phyloP scores from a whole-genome alignment of 2,797 vertebrate genomes.

The Fistularia commersonii region DNA sequence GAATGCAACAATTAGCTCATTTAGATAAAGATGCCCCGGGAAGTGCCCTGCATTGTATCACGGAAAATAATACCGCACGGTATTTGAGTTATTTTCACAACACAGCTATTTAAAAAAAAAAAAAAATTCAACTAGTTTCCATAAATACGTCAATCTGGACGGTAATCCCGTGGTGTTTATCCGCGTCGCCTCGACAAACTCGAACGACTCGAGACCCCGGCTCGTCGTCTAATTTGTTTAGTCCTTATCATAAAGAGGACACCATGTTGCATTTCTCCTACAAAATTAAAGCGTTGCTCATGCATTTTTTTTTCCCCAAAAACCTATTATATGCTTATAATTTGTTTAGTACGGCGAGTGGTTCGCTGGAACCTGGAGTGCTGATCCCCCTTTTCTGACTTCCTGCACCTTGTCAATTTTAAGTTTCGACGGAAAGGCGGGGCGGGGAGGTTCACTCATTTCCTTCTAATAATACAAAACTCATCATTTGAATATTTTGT shows the following conservation, averaged over 20 bases:
- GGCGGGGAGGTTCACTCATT: conserved; percentile 39
- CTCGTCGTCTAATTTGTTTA: conserved; percentile 26
- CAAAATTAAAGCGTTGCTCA: conserved; percentile 6
- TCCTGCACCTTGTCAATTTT: conserved; percentile 27
- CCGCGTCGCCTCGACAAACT: conserved; percentile 11
- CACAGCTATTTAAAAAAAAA: no score
- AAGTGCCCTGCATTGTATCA: no score
- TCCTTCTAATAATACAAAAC: conserved; percentile 38
- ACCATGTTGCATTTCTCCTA: conserved; percentile 6
- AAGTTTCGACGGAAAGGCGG: no score
- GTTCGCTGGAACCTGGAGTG: conserved; percentile 10
- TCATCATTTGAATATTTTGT: conserved; percentile 50
- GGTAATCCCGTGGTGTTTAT: conserved; percentile 15
- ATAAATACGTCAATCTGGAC: background rate
- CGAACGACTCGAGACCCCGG: conserved; percentile 3
- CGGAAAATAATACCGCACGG: no score
- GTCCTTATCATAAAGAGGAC: conserved; percentile 20
- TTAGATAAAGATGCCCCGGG: no score
- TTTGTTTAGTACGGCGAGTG: conserved; percentile 14
- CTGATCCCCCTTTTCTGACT: conserved; percentile 8
- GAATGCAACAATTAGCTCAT: no score
- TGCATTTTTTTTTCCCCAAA: background rate
- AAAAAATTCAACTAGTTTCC: no score
- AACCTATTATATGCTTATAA: conserved; percentile 4
- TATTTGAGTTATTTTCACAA: no score